A percentile compares a stretch with the other conserved stretches of the same genome.
phyloP scores from a whole-genome alignment of 2,797 vertebrate genomes.

The Lithobates sylvaticus region DNA sequence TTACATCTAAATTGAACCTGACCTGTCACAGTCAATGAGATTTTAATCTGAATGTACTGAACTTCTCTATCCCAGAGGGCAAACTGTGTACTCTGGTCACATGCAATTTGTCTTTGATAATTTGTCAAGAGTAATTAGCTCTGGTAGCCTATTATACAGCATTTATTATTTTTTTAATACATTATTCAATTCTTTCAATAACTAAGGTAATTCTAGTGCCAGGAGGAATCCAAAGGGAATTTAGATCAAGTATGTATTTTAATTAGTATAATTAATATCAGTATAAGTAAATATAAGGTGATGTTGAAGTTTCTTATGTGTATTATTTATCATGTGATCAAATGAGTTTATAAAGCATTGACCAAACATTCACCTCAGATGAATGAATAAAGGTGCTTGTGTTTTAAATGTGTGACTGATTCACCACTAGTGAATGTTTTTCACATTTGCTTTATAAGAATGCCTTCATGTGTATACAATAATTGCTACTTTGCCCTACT shows the following conservation, averaged over 20 bases:
- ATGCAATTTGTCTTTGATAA: conserved; percentile 59
- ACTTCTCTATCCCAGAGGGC: conserved; percentile 46
- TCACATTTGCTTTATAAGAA: too few relatives aligned
- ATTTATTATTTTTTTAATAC: conserved; percentile 52
- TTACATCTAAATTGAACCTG: conserved; percentile 61
- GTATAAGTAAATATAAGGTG: neutral
- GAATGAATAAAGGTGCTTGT: too few relatives aligned
- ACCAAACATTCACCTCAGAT: too few relatives aligned
- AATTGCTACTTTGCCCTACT: too few relatives aligned
- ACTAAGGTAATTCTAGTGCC: conserved; percentile 7
- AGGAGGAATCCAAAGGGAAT: neutral
- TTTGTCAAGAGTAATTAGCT: conserved; percentile 59
- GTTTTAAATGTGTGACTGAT: too few relatives aligned
- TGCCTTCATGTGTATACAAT: too few relatives aligned
- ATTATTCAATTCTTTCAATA: conserved; percentile 35
- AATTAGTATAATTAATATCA: neutral
- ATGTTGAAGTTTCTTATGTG: neutral
- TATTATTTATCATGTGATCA: too few relatives aligned
- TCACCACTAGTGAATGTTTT: too few relatives aligned
- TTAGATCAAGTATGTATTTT: neutral
- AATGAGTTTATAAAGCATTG: too few relatives aligned
- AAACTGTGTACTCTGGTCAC: conserved; percentile 53
- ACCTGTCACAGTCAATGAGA: conserved; percentile 61
- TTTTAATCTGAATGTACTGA: conserved; percentile 56
- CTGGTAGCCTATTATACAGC: conserved; percentile 35